These are phyloP conservation scores for Nymphalis urticae DNA, from an alignment of 2,888 invertebrate genomes.

Conservation along the genomic window DNA sequence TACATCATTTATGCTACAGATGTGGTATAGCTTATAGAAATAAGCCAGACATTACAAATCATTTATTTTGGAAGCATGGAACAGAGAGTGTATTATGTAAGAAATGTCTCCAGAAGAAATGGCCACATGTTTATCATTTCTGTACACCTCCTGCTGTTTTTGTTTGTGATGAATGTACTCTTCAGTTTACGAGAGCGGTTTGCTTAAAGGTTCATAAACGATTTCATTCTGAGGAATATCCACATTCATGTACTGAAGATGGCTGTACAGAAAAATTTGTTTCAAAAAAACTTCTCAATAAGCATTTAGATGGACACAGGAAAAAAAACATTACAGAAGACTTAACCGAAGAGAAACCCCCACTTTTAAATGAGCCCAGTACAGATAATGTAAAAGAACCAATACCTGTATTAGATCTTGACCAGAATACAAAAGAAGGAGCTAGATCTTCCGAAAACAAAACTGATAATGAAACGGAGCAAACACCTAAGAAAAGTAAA, in stretches of 20 bases:
- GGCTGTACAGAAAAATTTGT: slow-evolving; percentile 89
- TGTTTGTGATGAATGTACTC: slow-evolving; percentile 90
- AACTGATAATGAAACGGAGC: slow-evolving; percentile 57
- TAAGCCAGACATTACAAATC: slow-evolving; percentile 93
- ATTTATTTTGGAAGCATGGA: slow-evolving; percentile 96
- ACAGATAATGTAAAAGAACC: slow-evolving; percentile 60
- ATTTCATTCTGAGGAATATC: slow-evolving; percentile 86
- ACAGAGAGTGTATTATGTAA: slow-evolving; percentile 93
- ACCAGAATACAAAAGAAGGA: slow-evolving; percentile 63
- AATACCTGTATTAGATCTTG: slow-evolving; percentile 66
- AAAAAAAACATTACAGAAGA: slow-evolving; percentile 61
- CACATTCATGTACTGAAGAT: slow-evolving; percentile 87
- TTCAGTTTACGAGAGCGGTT: slow-evolving; percentile 88
- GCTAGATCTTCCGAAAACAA: slow-evolving; percentile 61
- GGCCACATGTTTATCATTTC: slow-evolving; percentile 96
- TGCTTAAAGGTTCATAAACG: slow-evolving; percentile 92
- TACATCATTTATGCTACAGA: slow-evolving; percentile 92
- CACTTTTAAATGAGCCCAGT: slow-evolving; percentile 47
- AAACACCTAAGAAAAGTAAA: slow-evolving; percentile 68
- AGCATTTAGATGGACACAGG: slow-evolving; percentile 85
- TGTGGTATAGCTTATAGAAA: slow-evolving; percentile 94
- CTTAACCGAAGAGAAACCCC: slow-evolving; percentile 55
- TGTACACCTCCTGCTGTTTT: slow-evolving; percentile 91
- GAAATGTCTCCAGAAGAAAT: slow-evolving; percentile 92
- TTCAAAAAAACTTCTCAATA: slow-evolving; percentile 88